phyloP scores from a whole-genome alignment of 1,140 invertebrate genomes.

The Gyrodactylus bullatarudis region DNA sequence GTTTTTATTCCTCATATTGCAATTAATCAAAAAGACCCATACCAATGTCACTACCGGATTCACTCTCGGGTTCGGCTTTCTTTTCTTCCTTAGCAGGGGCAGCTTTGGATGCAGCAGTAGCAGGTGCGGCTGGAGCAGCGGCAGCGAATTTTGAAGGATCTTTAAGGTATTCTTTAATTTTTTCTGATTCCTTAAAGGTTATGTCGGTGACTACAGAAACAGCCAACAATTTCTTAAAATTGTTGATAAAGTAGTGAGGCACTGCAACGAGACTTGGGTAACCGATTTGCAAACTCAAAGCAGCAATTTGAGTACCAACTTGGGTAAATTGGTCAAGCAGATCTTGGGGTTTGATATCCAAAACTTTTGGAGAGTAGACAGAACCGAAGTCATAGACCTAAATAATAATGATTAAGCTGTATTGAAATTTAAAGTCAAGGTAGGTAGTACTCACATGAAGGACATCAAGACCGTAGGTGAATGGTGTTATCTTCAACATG shows the following conservation, averaged over 20 bases:
- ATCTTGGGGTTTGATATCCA: constrained; percentile 91
- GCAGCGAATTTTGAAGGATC: constrained; percentile 63
- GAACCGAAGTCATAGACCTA: constrained; percentile 81
- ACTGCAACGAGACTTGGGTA: constrained; percentile 82
- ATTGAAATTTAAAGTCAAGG: background rate
- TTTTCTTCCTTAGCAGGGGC: constrained; percentile 38
- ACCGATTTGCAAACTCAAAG: constrained; percentile 60
- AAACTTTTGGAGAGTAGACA: constrained; percentile 67
- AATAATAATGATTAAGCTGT: background rate
- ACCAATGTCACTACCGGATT: constrained; percentile 61
- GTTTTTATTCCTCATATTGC: too few species aligned
- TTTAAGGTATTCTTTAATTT: constrained; percentile 26
- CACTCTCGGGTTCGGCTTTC: constrained; percentile 33
- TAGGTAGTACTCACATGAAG: constrained; percentile 21
- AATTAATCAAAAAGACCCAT: constrained; percentile 24
- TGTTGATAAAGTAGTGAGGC: constrained; percentile 79
- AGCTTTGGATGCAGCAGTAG: constrained; percentile 22
- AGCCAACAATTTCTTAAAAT: constrained; percentile 84
- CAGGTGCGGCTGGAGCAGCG: constrained; percentile 25
- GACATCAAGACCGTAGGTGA: constrained; percentile 80
- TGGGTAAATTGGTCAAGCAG: constrained; percentile 51
- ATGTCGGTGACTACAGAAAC: constrained; percentile 74
- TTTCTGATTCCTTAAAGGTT: constrained; percentile 61
- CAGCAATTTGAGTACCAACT: constrained; percentile 25
- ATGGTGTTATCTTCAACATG: constrained; percentile 98